These are phyloP conservation scores for Takifugu flavidus DNA, from an alignment of 2,113 vertebrate species.

Conservation along the genomic window DNA sequence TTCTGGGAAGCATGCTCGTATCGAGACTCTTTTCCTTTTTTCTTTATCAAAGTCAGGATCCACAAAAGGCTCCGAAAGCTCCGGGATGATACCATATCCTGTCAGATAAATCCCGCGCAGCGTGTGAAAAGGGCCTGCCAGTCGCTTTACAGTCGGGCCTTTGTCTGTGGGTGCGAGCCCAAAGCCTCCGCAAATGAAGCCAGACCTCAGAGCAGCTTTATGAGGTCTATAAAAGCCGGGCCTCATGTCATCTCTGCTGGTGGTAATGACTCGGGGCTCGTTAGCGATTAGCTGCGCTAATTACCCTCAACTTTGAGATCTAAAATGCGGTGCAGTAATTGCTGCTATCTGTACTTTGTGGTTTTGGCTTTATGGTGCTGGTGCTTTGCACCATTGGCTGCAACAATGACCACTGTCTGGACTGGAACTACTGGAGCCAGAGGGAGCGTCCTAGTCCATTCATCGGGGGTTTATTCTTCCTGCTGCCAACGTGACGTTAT, in stretches of 20 bases:
- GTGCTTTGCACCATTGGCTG: slow-evolving; percentile 13
- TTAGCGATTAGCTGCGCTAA: slow-evolving; percentile 57
- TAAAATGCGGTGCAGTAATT: slow-evolving; percentile 55
- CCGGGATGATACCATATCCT: slow-evolving; percentile 9
- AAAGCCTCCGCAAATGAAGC: slow-evolving; percentile 43
- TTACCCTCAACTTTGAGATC: slow-evolving; percentile 46
- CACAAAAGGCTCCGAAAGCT: not conserved
- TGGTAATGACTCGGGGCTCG: slow-evolving; percentile 58
- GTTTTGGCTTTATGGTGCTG: slow-evolving; percentile 28
- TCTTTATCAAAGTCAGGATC: not conserved
- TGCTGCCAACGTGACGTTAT: too few species aligned
- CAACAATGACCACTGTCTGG: too few species aligned
- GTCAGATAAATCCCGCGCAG: slow-evolving; percentile 10
- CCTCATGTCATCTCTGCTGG: slow-evolving; percentile 56
- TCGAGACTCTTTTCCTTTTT: slow-evolving; percentile 1
- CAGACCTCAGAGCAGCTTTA: slow-evolving; percentile 51
- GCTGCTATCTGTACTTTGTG: slow-evolving; percentile 36
- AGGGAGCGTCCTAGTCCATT: not conserved
- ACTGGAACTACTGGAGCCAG: not conserved
- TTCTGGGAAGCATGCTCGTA: slow-evolving; percentile 22
- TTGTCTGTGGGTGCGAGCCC: slow-evolving; percentile 36
- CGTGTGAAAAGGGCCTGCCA: slow-evolving; percentile 14
- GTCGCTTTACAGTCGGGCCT: slow-evolving; percentile 18
- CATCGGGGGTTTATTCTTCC: not conserved
- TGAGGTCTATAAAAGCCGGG: slow-evolving; percentile 44